A percentile compares a stretch with the other conserved stretches of the same genome.
These are phyloP conservation scores for Lucinisca nassula DNA, from an alignment of 2,888 invertebrate genomes.

Conservation along the genomic window DNA sequence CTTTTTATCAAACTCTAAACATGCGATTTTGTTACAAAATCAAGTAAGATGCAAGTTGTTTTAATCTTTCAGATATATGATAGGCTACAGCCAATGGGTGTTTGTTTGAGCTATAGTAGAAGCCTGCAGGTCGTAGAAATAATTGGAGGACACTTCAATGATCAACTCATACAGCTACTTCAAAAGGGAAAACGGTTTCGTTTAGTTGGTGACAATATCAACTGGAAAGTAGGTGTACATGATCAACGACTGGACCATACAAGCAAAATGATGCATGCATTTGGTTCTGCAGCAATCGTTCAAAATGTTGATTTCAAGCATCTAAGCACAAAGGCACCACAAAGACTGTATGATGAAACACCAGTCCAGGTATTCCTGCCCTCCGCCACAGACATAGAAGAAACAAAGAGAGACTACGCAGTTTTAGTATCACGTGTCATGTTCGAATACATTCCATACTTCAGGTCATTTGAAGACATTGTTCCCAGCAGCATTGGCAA, in stretches of 20 bases:
- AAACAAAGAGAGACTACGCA: not conserved
- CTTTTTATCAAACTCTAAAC: too few relatives aligned
- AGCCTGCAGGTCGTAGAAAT: not conserved
- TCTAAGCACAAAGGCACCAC: too few relatives aligned
- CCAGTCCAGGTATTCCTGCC: not conserved
- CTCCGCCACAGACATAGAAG: not conserved
- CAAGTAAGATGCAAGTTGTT: too few relatives aligned
- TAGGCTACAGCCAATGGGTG: not conserved
- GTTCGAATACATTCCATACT: not conserved
- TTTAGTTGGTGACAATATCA: constrained; percentile 22
- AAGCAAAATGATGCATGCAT: constrained; percentile 33
- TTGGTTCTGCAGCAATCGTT: constrained; percentile 29
- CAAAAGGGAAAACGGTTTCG: not conserved
- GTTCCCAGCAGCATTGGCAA: not conserved
- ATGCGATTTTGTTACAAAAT: too few relatives aligned
- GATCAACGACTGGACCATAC: not conserved
- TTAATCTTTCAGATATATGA: not conserved
- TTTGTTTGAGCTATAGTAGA: not conserved
- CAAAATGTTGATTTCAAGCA: not conserved
- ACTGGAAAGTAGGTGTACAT: constrained; percentile 16
- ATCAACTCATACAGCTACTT: not conserved
- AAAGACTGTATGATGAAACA: not conserved
- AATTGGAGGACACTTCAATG: not conserved
- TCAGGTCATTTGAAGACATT: not conserved
- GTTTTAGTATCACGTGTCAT: not conserved